phyloP scores from a whole-genome alignment of 2,888 invertebrate genomes.

The Eurois occulta region DNA sequence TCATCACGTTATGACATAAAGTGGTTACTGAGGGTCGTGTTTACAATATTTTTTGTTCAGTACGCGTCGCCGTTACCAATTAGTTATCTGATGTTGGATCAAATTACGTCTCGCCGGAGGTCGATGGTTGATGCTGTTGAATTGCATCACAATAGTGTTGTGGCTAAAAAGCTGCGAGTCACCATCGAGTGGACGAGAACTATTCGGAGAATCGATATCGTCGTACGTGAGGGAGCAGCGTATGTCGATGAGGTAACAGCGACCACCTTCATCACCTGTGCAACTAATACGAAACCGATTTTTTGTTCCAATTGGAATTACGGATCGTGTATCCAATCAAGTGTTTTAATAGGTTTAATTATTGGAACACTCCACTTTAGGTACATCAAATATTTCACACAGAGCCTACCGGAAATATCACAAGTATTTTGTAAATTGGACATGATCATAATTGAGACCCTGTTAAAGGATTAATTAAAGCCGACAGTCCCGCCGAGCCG shows the following conservation, averaged over 20 bases:
- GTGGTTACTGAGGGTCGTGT: conserved; percentile 68
- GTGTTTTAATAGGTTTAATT: conserved; percentile 49
- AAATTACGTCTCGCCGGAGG: conserved; percentile 76
- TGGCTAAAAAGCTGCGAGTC: conserved; percentile 78
- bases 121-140: conserved; percentile 69
- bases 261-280: conserved; percentile 54
- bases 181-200: conserved; percentile 69
- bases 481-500: conserved; percentile 13
- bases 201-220: conserved; percentile 69
- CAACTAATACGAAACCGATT: conserved; percentile 52
- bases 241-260: conserved; percentile 50
- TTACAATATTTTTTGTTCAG: conserved; percentile 76
- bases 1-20: conserved; percentile 68
- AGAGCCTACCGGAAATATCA: conserved; percentile 7
- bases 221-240: conserved; percentile 59
- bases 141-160: conserved; percentile 79
- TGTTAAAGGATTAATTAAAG: conserved; percentile 50
- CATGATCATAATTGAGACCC: conserved; percentile 29
- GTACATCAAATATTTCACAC: conserved; percentile 37
- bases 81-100: conserved; percentile 83
- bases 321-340: conserved; percentile 51
- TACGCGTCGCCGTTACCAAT: conserved; percentile 82
- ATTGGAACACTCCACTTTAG: conserved; percentile 25
- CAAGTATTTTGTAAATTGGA: conserved; percentile 21
- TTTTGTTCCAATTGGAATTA: conserved; percentile 54